phyloP scores from a whole-genome alignment of 2,888 invertebrate genomes.

The Leistus spinibarbis region DNA sequence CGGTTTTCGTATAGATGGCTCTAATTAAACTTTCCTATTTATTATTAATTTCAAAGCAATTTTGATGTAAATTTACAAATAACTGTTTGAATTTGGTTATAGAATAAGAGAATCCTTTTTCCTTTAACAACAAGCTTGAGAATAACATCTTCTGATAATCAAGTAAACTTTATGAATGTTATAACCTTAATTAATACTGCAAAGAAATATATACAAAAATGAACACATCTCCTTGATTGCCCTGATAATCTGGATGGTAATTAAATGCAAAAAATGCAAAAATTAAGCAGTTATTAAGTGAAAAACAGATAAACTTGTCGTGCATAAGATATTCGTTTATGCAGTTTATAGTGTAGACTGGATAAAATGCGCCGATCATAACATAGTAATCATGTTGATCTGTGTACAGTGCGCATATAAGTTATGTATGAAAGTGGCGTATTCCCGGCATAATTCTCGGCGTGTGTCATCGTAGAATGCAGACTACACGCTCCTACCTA shows the following conservation, averaged over 20 bases:
- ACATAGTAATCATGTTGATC: slow-evolving; percentile 32
- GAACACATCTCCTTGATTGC: neutral
- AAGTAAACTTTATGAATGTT: too few species aligned
- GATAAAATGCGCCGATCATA: slow-evolving; percentile 8
- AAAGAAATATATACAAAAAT: neutral
- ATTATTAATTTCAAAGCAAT: too few species aligned
- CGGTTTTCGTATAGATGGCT: too few species aligned
- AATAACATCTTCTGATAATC: too few species aligned
- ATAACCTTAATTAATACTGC: too few species aligned
- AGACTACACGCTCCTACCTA: slow-evolving; percentile 10
- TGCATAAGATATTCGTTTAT: too few species aligned
- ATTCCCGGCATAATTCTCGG: slow-evolving; percentile 24
- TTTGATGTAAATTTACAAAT: too few species aligned
- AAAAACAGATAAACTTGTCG: too few species aligned
- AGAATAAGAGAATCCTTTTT: too few species aligned
- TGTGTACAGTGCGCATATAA: slow-evolving; percentile 15
- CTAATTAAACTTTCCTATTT: too few species aligned
- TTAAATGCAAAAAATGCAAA: neutral
- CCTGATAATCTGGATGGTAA: neutral
- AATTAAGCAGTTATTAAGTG: neutral
- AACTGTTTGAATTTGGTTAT: too few species aligned
- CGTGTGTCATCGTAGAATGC: slow-evolving; percentile 30
- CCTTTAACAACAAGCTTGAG: too few species aligned
- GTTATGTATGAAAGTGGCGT: slow-evolving; percentile 23
- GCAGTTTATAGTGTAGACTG: neutral